Evolutionary conservation across 92 coral and sea anemone genomes (phyloP).

Genomic region (Porites divaricata): DNA sequence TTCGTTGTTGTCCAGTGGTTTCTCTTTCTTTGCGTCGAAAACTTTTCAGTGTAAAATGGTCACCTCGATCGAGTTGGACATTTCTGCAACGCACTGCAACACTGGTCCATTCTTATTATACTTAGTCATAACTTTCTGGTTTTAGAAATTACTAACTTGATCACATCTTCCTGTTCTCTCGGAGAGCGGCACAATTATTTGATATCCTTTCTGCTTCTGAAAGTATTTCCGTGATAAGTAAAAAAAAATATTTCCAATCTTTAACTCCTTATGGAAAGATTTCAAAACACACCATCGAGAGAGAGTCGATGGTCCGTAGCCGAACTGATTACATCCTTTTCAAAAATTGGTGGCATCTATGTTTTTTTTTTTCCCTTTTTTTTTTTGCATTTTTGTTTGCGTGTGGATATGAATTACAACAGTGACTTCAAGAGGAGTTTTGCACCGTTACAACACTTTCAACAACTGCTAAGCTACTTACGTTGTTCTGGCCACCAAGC

Average conservation of each 20-base stretch:
- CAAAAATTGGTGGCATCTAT: no score
- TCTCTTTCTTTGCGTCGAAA: background rate
- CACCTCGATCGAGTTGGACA: background rate
- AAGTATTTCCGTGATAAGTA: no score
- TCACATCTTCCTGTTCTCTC: background rate
- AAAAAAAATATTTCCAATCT: no score
- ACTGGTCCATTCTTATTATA: background rate
- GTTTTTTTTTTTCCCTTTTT: no score
- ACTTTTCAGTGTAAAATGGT: background rate
- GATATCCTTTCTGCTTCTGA: no score
- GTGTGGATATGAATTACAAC: no score
- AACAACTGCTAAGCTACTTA: constrained; percentile 30
- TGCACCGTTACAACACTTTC: background rate
- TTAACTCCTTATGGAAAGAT: no score
- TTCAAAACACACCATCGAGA: no score
- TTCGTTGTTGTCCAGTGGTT: constrained; percentile 2
- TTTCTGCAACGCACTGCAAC: background rate
- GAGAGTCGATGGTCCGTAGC: no score
- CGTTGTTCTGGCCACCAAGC: background rate
- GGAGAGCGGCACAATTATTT: no score
- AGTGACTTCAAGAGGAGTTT: background rate
- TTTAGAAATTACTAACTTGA: background rate
- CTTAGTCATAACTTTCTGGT: background rate
- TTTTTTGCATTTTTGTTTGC: no score
- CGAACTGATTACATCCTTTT: no score